Base-by-base conservation (phyloP, 2,888 invertebrate species). In the Pimpla rufipes region DNA sequence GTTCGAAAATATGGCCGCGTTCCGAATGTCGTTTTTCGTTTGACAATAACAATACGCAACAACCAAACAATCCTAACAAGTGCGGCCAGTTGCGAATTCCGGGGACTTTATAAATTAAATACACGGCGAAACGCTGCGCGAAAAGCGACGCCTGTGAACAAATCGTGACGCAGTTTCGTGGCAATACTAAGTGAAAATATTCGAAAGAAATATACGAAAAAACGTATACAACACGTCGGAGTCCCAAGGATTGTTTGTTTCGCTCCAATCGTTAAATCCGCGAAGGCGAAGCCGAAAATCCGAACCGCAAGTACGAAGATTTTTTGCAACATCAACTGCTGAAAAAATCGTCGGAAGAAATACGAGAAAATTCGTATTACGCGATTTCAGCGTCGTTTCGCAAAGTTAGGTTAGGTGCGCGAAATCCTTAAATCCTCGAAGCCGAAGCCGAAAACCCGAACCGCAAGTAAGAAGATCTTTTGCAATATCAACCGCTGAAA, bases 11-110 rank as follows among this genome's bases (percentile, higher is more conserved):
- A 71, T 23, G 42, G 71, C 55, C 57, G 71, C 57, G 40, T 7
- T 42, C 21, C 16, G 21, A 37, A 40, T 37, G 40, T 42, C 29
- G 21, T 13, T 21, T 55, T 18, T 42, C 42, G 40, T 42, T 57
- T 55, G 29, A 59, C 57, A 71, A 71, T 57, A 71, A 71, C n/a
- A 55, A 57, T 10, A 11, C 57, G 16, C n/a, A 13, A 35, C 47
- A 21, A 45, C 45, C 5, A 29, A 29, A 52, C 18, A 16, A 21
- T 4, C 57, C 18, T 40, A 16, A 29, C n/a, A 45, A 57, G 11
- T 57, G 16, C 42, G 4, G 45, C 8, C 11, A 23, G 2, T 57
- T 2, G 7, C 6, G 6, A 18, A 70, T 21, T 57, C 16, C 23
- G 0, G 1, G 13, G 6, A 23, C 21, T n/a, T n/a, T n/a, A n/a